Base-by-base conservation (phyloP, 2,797 vertebrate genomes). In the Scolopax bukidnonensis region DNA sequence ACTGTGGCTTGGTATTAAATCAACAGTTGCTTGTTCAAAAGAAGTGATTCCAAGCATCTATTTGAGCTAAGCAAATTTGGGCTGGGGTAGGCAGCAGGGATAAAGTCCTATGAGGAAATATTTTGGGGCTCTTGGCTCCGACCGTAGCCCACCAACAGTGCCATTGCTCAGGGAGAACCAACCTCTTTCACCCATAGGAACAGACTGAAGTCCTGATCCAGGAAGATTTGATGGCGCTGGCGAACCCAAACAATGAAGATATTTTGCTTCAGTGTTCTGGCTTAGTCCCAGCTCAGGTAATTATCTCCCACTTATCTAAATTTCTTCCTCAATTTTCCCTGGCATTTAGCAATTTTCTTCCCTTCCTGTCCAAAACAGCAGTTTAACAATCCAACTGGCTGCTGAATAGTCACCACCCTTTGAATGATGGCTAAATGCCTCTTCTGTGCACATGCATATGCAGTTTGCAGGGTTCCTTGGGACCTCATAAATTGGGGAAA, bases 271-370 rank as follows among this genome's bases (percentile, higher is more conserved):
- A 24, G 7, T 54, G 16, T 87, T 38, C 61, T 91, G 93, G 68
- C 89, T 89, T 32, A 71, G n/a, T 63, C 50, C 53, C 84, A 94
- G 56, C 19, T 90, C 86, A 95, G 91, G 96, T 95, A 95, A 90
- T 96, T 89, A 93, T 54, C 33, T 84, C 57, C 78, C 81, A 89
- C 68, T 95, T 94, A 90, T 57, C 88, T 71, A 83, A 95, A 97
- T 89, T 93, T 90, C 95, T 95, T 95, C 86, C 69, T 93, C 71
- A 76, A 47, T 89, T 94, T 97, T 87, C 78, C 50, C 30, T 63
- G 21, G 7, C 28, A 68, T 92, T 95, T 89, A 92, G 36, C 38
- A 83, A 84, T 95, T 95, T 93, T 94, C 75, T 94, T 89, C 57
- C 7, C 24, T 91, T 90, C 90, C 84, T 69, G 30, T 87, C 71